Evolutionary conservation across 2,797 vertebrate genomes (phyloP), one percentile per base, ranked within the genome.

Genomic region (Cetoscarus ocellatus): DNA sequence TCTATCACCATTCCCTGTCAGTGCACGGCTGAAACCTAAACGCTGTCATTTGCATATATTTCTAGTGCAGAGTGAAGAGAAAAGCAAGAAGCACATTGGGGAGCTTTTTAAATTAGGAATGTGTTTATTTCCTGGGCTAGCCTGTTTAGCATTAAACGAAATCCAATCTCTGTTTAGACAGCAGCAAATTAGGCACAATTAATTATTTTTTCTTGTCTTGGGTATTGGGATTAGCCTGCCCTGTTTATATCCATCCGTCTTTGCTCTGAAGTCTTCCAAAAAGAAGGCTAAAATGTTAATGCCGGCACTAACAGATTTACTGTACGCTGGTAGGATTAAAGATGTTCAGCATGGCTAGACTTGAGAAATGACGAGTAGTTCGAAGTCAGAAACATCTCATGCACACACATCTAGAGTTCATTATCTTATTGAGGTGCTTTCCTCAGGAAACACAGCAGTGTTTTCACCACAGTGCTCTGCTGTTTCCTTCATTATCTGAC

Each of bases 101-200:
- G 88, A 93, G 82, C 70, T 61, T 87, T 89, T 89, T 86, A 88
- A 91, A 89, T 91, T 86, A 92, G 84, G 72, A 86, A 86, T 84
- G 86, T 90, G 88, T 92, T 90, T 89, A 91, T 92, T 92, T 91
- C 81, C 79, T 80, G 85, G 76, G 83, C 87, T 61, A 52, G 79
- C 56, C 85, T 76, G 78, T 91, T 91, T 89, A 91, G 84, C 87
- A 88, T 91, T 90, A 91, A 93, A 90, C 86, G 70, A 87, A 93
- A 92, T 91, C 88, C 88, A 91, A 91, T 93, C 81, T 88, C 78
- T 91, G 86, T 93, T 94, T 92, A 88, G 90, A 90, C 86, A 84
- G 88, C 89, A 87, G 86, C 80, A 93, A 92, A 93, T 92, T 92
- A 92, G 86, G 61, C 84, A 72, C 86, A 84, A 91, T 93, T 91